Evolutionary conservation across 2,888 invertebrate genomes (phyloP).

Genomic region (Dusona sp.): DNA sequence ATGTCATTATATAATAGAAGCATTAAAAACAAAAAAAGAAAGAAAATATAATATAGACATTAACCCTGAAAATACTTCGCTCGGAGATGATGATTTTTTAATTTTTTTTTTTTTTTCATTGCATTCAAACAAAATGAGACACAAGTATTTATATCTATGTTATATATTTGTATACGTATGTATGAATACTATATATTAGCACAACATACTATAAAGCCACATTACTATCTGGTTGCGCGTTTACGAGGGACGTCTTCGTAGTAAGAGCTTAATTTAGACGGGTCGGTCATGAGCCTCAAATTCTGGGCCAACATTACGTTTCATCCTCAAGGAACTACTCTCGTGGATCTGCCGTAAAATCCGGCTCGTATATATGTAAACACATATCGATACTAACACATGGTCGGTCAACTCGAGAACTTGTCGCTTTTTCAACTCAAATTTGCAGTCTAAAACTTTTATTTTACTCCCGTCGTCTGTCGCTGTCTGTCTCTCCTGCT

Average conservation of each 20-base stretch:
- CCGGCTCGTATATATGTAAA: not conserved
- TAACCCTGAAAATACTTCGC: not conserved
- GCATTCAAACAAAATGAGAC: not conserved
- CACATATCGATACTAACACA: not conserved
- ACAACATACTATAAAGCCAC: conserved; percentile 34
- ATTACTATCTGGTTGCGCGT: conserved; percentile 48
- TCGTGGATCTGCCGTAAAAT: conserved; percentile 24
- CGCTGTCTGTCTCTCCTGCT: not conserved
- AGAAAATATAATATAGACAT: not conserved
- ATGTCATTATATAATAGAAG: not conserved
- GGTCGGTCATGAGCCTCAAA: conserved; percentile 67
- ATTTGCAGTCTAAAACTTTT: conserved; percentile 18
- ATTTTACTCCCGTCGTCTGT: not conserved
- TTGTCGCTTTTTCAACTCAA: not conserved
- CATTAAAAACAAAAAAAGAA: not conserved
- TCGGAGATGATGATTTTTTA: not conserved
- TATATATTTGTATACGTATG: not conserved
- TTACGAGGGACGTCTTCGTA: conserved; percentile 61
- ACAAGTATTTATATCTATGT: not conserved
- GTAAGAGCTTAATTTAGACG: conserved; percentile 66
- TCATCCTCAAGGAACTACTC: conserved; percentile 48
- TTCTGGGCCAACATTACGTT: conserved; percentile 66
- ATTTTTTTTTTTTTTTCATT: not conserved
- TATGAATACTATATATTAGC: not conserved
- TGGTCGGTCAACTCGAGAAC: not conserved